Conservation (phyloP, 1,140 invertebrate species). For the Phenacoccus solenopsis region DNA sequence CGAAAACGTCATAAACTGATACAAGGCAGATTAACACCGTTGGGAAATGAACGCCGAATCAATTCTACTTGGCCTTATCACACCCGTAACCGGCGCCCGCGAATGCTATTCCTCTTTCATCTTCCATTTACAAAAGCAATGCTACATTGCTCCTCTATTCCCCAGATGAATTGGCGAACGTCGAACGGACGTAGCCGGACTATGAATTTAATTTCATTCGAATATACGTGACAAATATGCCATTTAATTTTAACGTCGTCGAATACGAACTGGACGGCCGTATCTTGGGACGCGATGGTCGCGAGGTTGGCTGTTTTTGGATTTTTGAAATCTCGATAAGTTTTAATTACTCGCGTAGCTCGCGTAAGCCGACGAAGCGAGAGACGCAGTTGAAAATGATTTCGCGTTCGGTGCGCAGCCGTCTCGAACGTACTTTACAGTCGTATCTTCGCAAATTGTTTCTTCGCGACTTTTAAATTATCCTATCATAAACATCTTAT, state of each 20-base stretch:
- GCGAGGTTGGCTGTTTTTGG: too few species aligned
- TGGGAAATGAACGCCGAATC: background rate
- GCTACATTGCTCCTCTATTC: background rate
- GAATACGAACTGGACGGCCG: background rate
- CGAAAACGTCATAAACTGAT: background rate
- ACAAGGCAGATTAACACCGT: background rate
- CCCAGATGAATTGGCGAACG: background rate
- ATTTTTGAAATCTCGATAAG: too few species aligned
- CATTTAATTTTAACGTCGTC: background rate
- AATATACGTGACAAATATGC: conserved; percentile 1
- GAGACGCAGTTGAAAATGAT: background rate
- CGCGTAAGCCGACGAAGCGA: too few species aligned
- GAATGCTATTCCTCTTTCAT: background rate
- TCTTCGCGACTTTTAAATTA: background rate
- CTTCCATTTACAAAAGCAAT: background rate
- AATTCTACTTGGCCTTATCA: background rate
- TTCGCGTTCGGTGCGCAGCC: background rate
- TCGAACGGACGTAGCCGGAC: background rate
- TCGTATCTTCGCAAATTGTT: background rate
- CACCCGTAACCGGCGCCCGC: background rate
- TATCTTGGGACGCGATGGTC: too few species aligned
- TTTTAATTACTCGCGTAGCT: too few species aligned
- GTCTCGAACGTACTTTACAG: background rate
- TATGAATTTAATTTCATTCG: background rate
- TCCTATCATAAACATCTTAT: background rate